phyloP scores from a whole-genome alignment of 1,140 invertebrate species.

The Sitodiplosis mosellana region DNA sequence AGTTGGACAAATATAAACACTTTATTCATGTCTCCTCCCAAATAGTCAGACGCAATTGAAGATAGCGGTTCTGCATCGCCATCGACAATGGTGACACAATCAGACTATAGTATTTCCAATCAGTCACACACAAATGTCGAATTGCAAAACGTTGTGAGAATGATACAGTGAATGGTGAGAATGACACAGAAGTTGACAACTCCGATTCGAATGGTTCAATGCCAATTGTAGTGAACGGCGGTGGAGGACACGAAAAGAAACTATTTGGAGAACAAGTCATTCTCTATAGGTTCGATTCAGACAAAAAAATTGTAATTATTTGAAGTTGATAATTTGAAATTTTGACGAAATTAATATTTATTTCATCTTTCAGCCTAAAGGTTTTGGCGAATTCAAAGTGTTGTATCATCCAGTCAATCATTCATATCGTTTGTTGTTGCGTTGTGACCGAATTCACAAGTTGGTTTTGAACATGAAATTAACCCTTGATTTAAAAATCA shows the following conservation, averaged over 20 bases:
- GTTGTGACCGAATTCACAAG: slow-evolving; percentile 72
- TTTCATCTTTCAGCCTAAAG: no score
- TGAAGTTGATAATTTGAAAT: slow-evolving; percentile 1
- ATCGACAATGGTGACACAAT: no score
- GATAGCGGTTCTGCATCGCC: no score
- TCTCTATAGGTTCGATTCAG: slow-evolving; percentile 50
- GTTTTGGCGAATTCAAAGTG: slow-evolving; percentile 60
- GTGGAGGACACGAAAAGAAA: slow-evolving; percentile 63
- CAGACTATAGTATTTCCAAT: no score
- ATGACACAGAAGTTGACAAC: slow-evolving; percentile 30
- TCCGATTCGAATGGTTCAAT: slow-evolving; percentile 69
- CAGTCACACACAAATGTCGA: no score
- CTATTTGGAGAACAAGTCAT: slow-evolving; percentile 54
- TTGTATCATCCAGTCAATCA: slow-evolving; percentile 42
- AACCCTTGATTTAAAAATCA: slow-evolving; percentile 35
- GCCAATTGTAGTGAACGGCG: slow-evolving; percentile 63
- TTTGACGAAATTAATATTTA: no score
- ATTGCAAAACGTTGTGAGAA: no score
- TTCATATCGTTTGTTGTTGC: slow-evolving; percentile 56
- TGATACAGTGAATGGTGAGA: no score
- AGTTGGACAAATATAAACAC: no score
- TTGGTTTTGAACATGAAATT: slow-evolving; percentile 58
- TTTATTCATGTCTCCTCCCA: no score
- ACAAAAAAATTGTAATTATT: slow-evolving; percentile 36
- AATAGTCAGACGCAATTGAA: no score